Evolutionary conservation across 64 coral and sea anemone species (phyloP).

Genomic region (Montipora efflorescens): DNA sequence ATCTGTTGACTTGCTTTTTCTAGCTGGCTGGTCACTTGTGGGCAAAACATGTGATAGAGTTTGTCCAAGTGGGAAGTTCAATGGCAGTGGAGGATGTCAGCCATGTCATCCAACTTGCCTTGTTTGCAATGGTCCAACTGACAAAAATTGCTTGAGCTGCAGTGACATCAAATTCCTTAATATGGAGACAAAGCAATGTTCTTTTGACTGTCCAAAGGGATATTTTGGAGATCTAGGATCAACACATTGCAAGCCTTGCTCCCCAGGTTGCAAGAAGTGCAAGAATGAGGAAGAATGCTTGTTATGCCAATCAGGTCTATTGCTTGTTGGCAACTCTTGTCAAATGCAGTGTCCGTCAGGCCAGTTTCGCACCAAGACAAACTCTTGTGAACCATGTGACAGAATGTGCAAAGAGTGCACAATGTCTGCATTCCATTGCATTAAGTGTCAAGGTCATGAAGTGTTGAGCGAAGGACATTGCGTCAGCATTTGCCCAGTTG

Average conservation of each 20-base stretch:
- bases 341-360: slow-evolving; percentile 78
- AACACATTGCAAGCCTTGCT: slow-evolving; percentile 78
- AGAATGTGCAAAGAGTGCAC: slow-evolving; percentile 74
- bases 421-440: slow-evolving; percentile 60
- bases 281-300: slow-evolving; percentile 53
- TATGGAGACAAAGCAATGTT: slow-evolving; percentile 62
- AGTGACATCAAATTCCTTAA: slow-evolving; percentile 91
- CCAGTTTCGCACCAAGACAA: slow-evolving; percentile 51
- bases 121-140: slow-evolving; percentile 74
- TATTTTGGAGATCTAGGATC: slow-evolving; percentile 76
- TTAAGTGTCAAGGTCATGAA: slow-evolving; percentile 54
- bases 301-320: slow-evolving; percentile 61
- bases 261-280: slow-evolving; percentile 77
- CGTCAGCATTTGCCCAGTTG: slow-evolving; percentile 80
- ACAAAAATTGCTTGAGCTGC: slow-evolving; percentile 81
- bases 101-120: slow-evolving; percentile 76
- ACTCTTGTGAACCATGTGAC: slow-evolving; percentile 85
- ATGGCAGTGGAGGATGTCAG: slow-evolving; percentile 46
- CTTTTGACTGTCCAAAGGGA: slow-evolving; percentile 78
- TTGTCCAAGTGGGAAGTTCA: slow-evolving; percentile 68
- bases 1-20: not conserved
- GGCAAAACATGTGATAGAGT: slow-evolving; percentile 51
- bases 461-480: slow-evolving; percentile 68
- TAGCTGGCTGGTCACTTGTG: slow-evolving; percentile 63
- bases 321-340: slow-evolving; percentile 67